These are phyloP conservation scores for Leptatherina wallacei DNA, from an alignment of 2,797 vertebrate species.

Conservation along the genomic window DNA sequence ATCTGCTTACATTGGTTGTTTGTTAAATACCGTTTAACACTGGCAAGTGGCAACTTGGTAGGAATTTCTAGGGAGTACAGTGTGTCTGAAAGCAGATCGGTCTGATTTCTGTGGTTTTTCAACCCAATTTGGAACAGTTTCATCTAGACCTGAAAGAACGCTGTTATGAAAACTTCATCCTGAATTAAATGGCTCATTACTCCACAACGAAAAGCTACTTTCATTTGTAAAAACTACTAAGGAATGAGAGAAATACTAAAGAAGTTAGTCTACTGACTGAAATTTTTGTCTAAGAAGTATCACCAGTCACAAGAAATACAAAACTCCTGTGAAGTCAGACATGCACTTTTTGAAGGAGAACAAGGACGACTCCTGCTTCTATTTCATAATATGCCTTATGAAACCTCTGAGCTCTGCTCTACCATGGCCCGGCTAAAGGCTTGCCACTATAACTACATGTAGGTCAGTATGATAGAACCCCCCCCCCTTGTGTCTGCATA, in stretches of 20 bases:
- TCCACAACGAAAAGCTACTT: not conserved
- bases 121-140: not conserved
- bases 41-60: not conserved
- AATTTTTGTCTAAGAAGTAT: not conserved
- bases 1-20: not conserved
- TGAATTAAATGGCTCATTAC: slow-evolving; percentile 1
- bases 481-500: not conserved
- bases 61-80: not conserved
- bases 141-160: not conserved
- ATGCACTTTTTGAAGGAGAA: not conserved
- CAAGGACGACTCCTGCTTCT: slow-evolving; percentile 21
- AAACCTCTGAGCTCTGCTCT: slow-evolving; percentile 56
- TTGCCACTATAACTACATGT: slow-evolving; percentile 55
- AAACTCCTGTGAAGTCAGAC: not conserved
- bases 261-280: not conserved
- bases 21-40: not conserved
- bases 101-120: not conserved
- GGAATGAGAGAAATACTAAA: not conserved
- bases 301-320: not conserved
- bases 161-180: not conserved
- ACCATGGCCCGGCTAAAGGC: slow-evolving; percentile 20
- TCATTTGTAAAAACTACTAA: not conserved
- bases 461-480: slow-evolving; percentile 63
- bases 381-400: slow-evolving; percentile 72
- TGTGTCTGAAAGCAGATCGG: not conserved